Base-by-base conservation (phyloP, 30 jellyfish, hydroid and myxozoan species). In the Hydractinia echinata region DNA sequence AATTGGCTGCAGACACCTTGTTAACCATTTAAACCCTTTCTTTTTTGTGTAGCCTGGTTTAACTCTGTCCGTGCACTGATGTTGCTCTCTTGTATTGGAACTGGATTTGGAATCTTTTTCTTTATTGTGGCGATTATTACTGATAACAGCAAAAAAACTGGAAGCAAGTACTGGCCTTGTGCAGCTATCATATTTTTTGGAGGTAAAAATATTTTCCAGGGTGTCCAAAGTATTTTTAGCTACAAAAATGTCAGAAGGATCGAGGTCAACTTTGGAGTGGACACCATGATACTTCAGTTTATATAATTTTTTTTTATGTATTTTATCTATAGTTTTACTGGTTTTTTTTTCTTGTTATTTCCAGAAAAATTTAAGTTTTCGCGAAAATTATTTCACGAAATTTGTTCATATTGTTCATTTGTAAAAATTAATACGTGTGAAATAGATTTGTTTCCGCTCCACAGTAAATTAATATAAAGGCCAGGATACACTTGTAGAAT, bases 111-210 rank as follows among this genome's bases (percentile, higher is more conserved):
- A n/a, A 19, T 71, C 60, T 20, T 71, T 30, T 71, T 71, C 50
- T 71, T 19, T 67, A 3, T 71, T 58, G 50, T 50, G 15, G 81
- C 81, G 7, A 19, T 71, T 15, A 19, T 71, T 67, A 71, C 81
- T 30, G 81, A 71, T 19, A 71, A 71, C 67, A 71, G 81, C 81
- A 71, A 71, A 19, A 71, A 71, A 50, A 71, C 81, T 50, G 81
- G 81, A 54, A 71, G 81, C 81, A 30, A 50, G 50, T 71, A 71
- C 60, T 71, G 55, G 60, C 81, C 81, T n/a, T 71, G 55, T 71
- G 81, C 60, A 7, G 9, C 50, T 7, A 71, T 71, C 81, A 71
- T 71, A 19, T 71, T 71, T 50, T 6, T 10, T 19, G 55, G 60
- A 8, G 81, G 81, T 71, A 50, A 71, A 8, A 6, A 50, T 7